Evolutionary conservation across 2,797 vertebrate genomes (phyloP).

Genomic region (Melanotaenia parkinsoni): DNA sequence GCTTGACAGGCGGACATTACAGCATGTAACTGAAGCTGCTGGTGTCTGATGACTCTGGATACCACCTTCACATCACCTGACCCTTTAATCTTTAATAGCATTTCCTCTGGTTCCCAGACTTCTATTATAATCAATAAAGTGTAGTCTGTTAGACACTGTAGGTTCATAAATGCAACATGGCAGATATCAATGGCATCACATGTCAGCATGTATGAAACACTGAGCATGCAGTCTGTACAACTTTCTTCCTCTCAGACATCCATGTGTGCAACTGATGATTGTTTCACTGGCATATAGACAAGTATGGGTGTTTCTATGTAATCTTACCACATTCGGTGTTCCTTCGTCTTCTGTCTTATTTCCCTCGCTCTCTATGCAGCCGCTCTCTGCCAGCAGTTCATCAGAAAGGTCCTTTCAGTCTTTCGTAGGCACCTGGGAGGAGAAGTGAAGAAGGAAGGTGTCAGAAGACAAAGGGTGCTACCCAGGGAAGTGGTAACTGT

Average conservation of each 20-base stretch:
- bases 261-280: constrained; percentile 7
- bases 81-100: constrained; percentile 82
- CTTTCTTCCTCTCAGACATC: constrained; percentile 20
- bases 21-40: constrained; percentile 78
- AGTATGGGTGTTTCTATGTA: constrained; percentile 14
- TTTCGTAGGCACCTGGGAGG: constrained; percentile 79
- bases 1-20: constrained; percentile 76
- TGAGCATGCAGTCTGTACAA: constrained; percentile 27
- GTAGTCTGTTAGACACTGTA: constrained; percentile 59
- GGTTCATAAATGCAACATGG: constrained; percentile 57
- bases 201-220: constrained; percentile 26
- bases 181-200: constrained; percentile 46
- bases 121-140: constrained; percentile 74
- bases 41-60: constrained; percentile 82
- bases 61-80: constrained; percentile 82
- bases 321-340: constrained; percentile 87
- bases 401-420: constrained; percentile 88
- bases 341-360: constrained; percentile 79
- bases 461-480: constrained; percentile 39
- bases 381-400: constrained; percentile 74
- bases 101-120: constrained; percentile 74
- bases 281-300: constrained; percentile 13
- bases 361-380: constrained; percentile 76
- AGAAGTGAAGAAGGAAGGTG: constrained; percentile 42
- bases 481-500: constrained; percentile 49